Base-by-base conservation (phyloP, 1,140 invertebrate species). In the Lordiphosa mommai region DNA sequence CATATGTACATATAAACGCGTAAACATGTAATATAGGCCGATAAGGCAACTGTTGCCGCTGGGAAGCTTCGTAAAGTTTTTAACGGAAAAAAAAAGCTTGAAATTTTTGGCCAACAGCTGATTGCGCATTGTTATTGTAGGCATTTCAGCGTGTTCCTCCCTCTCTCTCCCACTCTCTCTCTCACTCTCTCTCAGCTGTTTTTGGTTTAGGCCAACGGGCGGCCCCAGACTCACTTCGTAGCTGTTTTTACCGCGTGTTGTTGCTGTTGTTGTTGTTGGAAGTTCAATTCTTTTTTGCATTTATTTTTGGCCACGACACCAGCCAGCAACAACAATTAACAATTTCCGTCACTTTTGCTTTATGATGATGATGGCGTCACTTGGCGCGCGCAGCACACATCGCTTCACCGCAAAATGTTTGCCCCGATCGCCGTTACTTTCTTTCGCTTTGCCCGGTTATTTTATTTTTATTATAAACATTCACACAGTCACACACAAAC, bases 241-340 rank as follows among this genome's bases (percentile, higher is more conserved):
- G 37, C 16, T 47, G 59, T 32, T 63, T 60, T 67, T 58, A 58
- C 61, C 60, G 44, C 65, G 40, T 34, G 40, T 33, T 51, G 32
- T n/a, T 50, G 16, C 36, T 41, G 49, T 20, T 66, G 44, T 51
- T 48, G n/a, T 29, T 43, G 27, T 9, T 49, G 36, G 43, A 40
- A 57, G 50, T 59, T 41, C 43, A 65, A 51, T 51, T 51, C 44
- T 43, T 67, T 69, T 69, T 72, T 73, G 61, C 55, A 61, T 67
- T 73, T 67, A 61, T 71, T 71, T 71, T 71, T 71, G 67, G 67
- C 57, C 56, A 68, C 59, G 61, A 61, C 48, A 60, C 61, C 49
- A 9, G 17, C 17, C 17, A 41, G 23, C 20, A 27, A 8, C 37
- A 38, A 38, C 13, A 37, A 13, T 6, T 8, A 63, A 64, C 61